phyloP scores from a whole-genome alignment of 1,140 invertebrate species.

The Megalopta genalis region DNA sequence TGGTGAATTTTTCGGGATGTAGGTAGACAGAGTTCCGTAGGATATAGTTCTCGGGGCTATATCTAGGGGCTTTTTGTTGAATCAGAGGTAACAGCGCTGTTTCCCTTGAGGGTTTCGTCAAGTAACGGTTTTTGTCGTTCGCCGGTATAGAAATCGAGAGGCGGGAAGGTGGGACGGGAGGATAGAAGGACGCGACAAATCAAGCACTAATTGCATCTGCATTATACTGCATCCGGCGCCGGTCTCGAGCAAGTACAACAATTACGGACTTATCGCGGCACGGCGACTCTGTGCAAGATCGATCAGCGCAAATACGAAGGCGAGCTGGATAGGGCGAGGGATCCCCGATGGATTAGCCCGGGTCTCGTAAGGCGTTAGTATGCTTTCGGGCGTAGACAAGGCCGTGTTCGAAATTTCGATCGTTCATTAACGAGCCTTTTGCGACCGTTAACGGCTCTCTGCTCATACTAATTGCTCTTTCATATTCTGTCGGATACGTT shows the following conservation, averaged over 20 bases:
- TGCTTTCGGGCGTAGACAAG: conserved; percentile 34
- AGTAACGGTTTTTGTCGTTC: conserved; percentile 38
- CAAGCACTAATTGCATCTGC: conserved; percentile 64
- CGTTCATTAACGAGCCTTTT: conserved; percentile 61
- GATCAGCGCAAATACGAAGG: conserved; percentile 54
- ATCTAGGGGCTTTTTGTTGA: conserved; percentile 33
- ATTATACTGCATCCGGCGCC: conserved; percentile 41
- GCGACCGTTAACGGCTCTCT: conserved; percentile 37
- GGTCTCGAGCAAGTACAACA: conserved; percentile 60
- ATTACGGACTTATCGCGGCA: conserved; percentile 62
- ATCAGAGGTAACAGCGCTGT: neutral
- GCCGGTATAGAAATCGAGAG: conserved; percentile 24
- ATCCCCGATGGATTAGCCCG: conserved; percentile 52
- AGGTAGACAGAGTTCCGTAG: neutral
- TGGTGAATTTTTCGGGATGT: too few species aligned
- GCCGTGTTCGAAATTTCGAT: conserved; percentile 65
- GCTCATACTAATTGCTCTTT: conserved; percentile 65
- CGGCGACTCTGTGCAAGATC: conserved; percentile 43
- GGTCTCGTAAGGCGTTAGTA: conserved; percentile 49
- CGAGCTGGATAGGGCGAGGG: conserved; percentile 19
- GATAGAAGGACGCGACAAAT: conserved; percentile 48
- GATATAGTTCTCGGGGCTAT: neutral
- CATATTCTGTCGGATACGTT: conserved; percentile 53
- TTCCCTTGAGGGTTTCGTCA: conserved; percentile 3
- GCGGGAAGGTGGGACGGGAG: neutral